These are phyloP conservation scores for Ecliptopera silaceata DNA, from an alignment of 2,888 invertebrate genomes.

Conservation along the genomic window DNA sequence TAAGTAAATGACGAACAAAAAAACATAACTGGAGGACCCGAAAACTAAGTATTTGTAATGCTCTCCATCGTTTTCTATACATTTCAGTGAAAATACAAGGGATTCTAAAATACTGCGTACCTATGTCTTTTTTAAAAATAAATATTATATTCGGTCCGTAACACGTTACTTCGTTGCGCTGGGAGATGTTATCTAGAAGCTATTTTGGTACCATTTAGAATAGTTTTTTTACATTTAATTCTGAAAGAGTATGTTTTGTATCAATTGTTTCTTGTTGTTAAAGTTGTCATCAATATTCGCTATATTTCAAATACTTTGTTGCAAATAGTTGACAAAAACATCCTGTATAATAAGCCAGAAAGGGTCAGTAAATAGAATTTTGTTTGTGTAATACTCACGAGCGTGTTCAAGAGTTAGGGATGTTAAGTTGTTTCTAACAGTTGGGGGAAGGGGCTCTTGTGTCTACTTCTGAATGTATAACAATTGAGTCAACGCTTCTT, in stretches of 20 bases:
- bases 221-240: too few relatives aligned
- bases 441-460: slow-evolving; percentile 26
- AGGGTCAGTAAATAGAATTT: slow-evolving; percentile 51
- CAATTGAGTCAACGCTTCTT: slow-evolving; percentile 13
- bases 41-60: slow-evolving; percentile 44
- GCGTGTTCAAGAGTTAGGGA: slow-evolving; percentile 43
- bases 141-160: too few relatives aligned
- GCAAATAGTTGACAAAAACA: too few relatives aligned
- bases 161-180: too few relatives aligned
- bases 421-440: slow-evolving; percentile 36
- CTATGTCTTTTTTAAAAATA: too few relatives aligned
- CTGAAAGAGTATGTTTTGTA: too few relatives aligned
- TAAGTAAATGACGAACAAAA: background rate
- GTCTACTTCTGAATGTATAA: slow-evolving; percentile 30
- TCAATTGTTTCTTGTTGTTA: too few relatives aligned
- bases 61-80: slow-evolving; percentile 46
- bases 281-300: too few relatives aligned
- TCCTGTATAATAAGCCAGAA: slow-evolving; percentile 28
- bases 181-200: too few relatives aligned
- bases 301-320: too few relatives aligned
- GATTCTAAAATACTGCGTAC: background rate
- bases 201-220: too few relatives aligned
- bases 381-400: slow-evolving; percentile 50
- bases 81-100: slow-evolving; percentile 43
- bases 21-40: slow-evolving; percentile 22